phyloP scores from a whole-genome alignment of 2,888 invertebrate species.

The Archips xylosteana region DNA sequence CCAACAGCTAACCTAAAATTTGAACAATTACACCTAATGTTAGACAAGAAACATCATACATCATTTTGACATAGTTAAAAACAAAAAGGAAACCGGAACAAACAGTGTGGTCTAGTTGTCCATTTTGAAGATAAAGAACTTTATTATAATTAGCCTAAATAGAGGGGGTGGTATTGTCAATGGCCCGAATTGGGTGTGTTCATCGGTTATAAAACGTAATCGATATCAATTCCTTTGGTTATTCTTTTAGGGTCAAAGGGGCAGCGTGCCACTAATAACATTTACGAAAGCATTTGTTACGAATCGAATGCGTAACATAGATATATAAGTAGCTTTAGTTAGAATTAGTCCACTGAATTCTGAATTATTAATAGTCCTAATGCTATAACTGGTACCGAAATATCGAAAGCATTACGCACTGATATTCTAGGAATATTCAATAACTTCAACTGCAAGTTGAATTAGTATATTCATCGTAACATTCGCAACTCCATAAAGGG shows the following conservation, averaged over 20 bases:
- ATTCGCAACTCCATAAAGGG: slow-evolving; percentile 4
- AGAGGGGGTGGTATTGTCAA: slow-evolving; percentile 20
- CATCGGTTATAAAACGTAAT: slow-evolving; percentile 19
- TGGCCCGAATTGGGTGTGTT: slow-evolving; percentile 28
- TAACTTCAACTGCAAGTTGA: not conserved
- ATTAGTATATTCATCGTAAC: not conserved
- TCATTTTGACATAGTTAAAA: slow-evolving; percentile 25
- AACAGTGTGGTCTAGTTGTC: slow-evolving; percentile 48
- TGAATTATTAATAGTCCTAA: not conserved
- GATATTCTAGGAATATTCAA: not conserved
- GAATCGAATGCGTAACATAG: slow-evolving; percentile 20
- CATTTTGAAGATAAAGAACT: slow-evolving; percentile 40
- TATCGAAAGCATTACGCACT: not conserved
- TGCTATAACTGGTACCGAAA: not conserved
- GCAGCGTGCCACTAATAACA: slow-evolving; percentile 22
- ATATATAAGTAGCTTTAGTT: slow-evolving; percentile 15
- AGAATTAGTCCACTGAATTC: not conserved
- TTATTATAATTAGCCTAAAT: slow-evolving; percentile 41
- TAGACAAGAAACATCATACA: not conserved
- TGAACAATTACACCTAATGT: not conserved
- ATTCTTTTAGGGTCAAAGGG: slow-evolving; percentile 28
- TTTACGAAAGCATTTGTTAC: slow-evolving; percentile 31
- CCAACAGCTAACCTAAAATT: not conserved
- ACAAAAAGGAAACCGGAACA: slow-evolving; percentile 52
- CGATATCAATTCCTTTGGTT: slow-evolving; percentile 13